Conservation (phyloP, 2,797 vertebrate species). For the Cirrhinus mrigala region DNA sequence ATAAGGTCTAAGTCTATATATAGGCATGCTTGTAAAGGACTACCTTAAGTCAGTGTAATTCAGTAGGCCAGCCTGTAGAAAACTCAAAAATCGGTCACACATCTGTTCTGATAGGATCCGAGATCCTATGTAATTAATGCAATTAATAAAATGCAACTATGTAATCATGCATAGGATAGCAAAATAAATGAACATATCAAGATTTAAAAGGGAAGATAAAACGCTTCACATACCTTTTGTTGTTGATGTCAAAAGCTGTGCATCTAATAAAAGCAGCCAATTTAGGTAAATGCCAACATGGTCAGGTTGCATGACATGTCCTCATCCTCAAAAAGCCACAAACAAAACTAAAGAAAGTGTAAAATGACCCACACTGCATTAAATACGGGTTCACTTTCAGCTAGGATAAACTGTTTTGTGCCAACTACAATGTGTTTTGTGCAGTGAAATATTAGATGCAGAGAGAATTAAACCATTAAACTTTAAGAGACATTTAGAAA, state of each 20-base stretch:
- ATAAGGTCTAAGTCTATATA: slow-evolving; percentile 69
- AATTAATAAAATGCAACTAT: not conserved
- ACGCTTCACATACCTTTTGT: not conserved
- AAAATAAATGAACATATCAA: not conserved
- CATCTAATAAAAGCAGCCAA: not conserved
- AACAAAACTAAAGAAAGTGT: not conserved
- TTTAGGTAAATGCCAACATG: not conserved
- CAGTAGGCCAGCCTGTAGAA: slow-evolving; percentile 13
- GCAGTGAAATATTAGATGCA: not conserved
- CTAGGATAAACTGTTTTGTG: not conserved
- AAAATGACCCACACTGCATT: not conserved
- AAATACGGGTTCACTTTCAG: not conserved
- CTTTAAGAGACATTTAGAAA: not conserved
- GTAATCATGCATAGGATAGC: not conserved
- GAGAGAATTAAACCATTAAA: not conserved
- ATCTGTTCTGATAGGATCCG: not conserved
- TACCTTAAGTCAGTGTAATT: slow-evolving; percentile 19
- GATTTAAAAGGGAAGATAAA: not conserved
- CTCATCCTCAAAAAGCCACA: not conserved
- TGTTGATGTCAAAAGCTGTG: not conserved
- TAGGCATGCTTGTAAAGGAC: slow-evolving; percentile 50
- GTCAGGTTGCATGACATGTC: slow-evolving; percentile 6
- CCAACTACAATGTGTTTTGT: not conserved
- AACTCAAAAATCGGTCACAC: not conserved
- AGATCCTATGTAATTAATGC: no score